phyloP scores from a whole-genome alignment of 2,888 invertebrate genomes.

The Fragum fragum region DNA sequence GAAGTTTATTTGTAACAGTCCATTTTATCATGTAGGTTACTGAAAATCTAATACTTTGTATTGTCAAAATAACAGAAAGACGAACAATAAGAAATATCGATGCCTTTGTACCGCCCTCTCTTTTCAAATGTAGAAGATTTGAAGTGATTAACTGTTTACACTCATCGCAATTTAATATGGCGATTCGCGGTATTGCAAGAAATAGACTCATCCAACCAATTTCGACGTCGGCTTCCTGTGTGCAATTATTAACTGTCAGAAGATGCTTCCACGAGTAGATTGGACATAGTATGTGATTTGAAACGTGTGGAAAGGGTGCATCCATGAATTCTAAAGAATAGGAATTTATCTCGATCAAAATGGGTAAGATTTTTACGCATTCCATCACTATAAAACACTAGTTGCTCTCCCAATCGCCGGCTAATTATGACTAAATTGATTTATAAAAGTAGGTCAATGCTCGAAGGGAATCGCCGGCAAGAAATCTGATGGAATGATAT shows the following conservation, averaged over 20 bases:
- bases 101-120: no score
- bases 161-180: no score
- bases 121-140: no score
- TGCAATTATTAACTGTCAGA: conserved; percentile 9
- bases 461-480: not conserved
- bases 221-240: conserved; percentile 34
- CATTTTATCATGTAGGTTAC: not conserved
- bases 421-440: conserved; percentile 22
- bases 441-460: conserved; percentile 19
- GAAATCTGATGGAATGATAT: no score
- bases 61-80: no score
- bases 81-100: no score
- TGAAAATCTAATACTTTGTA: no score
- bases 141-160: no score
- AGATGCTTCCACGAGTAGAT: not conserved
- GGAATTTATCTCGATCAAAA: conserved; percentile 7
- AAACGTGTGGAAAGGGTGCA: not conserved
- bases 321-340: not conserved
- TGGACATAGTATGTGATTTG: not conserved
- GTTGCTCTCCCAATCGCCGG: conserved; percentile 18
- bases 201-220: conserved; percentile 27
- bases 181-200: no score
- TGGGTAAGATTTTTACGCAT: conserved; percentile 25
- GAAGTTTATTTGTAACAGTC: conserved; percentile 30
- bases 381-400: conserved; percentile 13